phyloP scores from a whole-genome alignment of 1,140 invertebrate genomes.

The Chironomus tepperi region DNA sequence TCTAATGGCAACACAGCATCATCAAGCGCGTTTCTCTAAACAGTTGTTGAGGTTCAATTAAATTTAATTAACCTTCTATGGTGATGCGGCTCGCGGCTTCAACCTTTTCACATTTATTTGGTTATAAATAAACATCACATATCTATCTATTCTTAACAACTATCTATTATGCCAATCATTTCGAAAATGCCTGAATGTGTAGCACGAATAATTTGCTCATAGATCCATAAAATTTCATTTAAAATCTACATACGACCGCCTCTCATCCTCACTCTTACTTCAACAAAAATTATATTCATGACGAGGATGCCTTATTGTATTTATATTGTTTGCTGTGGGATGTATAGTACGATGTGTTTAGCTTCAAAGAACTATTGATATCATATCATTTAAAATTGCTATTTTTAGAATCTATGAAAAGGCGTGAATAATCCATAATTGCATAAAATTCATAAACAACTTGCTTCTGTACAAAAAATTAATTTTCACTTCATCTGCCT shows the following conservation, averaged over 20 bases:
- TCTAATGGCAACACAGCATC: too few species aligned
- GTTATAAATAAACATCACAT: slow-evolving; percentile 14
- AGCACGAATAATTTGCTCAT: slow-evolving; percentile 6
- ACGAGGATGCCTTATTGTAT: too few species aligned
- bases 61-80: slow-evolving; percentile 23
- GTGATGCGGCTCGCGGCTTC: slow-evolving; percentile 10
- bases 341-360: too few species aligned
- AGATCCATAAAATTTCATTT: slow-evolving; percentile 14
- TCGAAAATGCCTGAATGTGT: background rate
- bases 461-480: too few species aligned
- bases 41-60: slow-evolving; percentile 15
- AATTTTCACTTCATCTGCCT: too few species aligned
- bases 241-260: slow-evolving; percentile 1
- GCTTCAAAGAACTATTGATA: too few species aligned
- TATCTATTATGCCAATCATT: background rate
- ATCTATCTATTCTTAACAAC: background rate
- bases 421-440: too few species aligned
- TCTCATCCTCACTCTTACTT: background rate
- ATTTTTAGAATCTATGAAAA: too few species aligned
- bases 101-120: slow-evolving; percentile 13
- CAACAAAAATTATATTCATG: background rate
- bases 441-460: too few species aligned
- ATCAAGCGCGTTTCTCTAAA: background rate
- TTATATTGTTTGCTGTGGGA: too few species aligned
- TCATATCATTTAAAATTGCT: too few species aligned